A percentile compares a stretch with the other conserved stretches of the same genome.
These are phyloP conservation scores for Clinocottus analis DNA, from an alignment of 2,113 vertebrate genomes.

Conservation along the genomic window DNA sequence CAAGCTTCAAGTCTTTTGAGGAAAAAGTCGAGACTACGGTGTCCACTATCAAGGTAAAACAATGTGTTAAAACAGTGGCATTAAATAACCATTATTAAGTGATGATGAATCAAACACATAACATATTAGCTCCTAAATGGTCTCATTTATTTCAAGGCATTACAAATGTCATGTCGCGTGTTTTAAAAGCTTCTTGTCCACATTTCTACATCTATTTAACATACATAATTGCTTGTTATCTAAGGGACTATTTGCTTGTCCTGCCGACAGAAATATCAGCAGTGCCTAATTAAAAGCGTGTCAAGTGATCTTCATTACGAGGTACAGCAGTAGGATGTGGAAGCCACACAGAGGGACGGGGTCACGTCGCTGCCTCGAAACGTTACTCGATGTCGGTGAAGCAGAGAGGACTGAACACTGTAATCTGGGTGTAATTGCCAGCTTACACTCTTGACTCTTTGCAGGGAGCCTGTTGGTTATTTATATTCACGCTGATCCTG, in stretches of 20 bases:
- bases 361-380: background rate
- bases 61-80: background rate
- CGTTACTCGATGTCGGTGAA: background rate
- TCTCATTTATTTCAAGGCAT: background rate
- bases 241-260: background rate
- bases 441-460: constrained; percentile 17
- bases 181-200: background rate
- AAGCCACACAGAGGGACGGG: background rate
- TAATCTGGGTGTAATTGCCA: constrained; percentile 40
- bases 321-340: background rate
- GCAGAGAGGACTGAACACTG: constrained; percentile 5
- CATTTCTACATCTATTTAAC: background rate
- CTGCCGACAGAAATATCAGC: background rate
- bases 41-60: constrained; percentile 93
- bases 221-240: background rate
- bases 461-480: constrained; percentile 19
- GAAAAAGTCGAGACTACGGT: constrained; percentile 98
- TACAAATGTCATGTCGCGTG: background rate
- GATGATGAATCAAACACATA: background rate
- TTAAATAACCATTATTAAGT: background rate
- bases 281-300: background rate
- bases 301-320: background rate
- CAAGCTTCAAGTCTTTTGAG: constrained; percentile 97
- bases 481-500: constrained; percentile 30
- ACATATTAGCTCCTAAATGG: background rate